Evolutionary conservation across 2,888 invertebrate genomes (phyloP), one percentile per base, ranked within the genome.

Genomic region (Melinaea menophilus): DNA sequence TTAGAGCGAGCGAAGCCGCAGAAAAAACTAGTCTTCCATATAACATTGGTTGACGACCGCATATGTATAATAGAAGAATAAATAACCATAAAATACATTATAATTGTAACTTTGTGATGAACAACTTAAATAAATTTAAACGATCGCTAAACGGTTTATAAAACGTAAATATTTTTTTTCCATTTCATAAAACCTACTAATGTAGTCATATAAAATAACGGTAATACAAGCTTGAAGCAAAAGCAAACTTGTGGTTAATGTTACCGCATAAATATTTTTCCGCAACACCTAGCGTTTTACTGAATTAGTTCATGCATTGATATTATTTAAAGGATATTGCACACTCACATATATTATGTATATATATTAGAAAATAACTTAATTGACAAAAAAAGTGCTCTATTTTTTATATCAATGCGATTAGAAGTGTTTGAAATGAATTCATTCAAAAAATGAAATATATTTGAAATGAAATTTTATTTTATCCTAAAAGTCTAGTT

Each of bases 171-270:
- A 22, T 51, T 51, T 46, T 51, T 51, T 11, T 22, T n/a, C 51
- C 51, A 31, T 51, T 51, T 51, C 51, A 51, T 51, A 51, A 51
- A 51, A 31, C n/a, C n/a, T n/a, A 9, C 9, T 57, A 57, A 47
- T 33, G 33, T 31, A 46, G 41, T 41, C 54, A 54, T 54, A 54
- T 1, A 54, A 51, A 51, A 51, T 51, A 41, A 37, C 48, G 59
- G 51, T 37, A 54, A 35, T 59, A 54, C 41, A 33, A 33, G 46
- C 22, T 46, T 56, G n/a, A n/a, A n/a, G n/a, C n/a, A n/a, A 60
- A 60, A 60, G 47, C 55, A 55, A 55, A 60, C 60, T 47, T 55
- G 55, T 56, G 56, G 37, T 34, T 56, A 54, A 41, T 13, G 55
- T 35, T 35, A 45, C 59, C 46, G 57, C 34, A 57, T 13, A 56